These are phyloP conservation scores for Alethe diademata DNA, from an alignment of 2,113 vertebrate genomes.

Conservation along the genomic window DNA sequence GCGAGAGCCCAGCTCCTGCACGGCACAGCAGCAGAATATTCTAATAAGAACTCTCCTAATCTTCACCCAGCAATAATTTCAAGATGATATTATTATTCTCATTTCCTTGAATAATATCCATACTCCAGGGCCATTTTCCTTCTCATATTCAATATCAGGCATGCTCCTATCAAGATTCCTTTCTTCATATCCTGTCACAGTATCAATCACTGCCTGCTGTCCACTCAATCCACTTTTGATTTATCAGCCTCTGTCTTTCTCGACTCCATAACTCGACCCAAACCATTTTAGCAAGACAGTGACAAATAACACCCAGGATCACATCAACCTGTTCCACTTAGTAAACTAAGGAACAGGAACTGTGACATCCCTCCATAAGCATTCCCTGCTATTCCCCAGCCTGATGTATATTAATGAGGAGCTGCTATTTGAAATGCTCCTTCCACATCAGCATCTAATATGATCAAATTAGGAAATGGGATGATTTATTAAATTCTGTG, in stretches of 20 bases:
- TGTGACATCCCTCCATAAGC: slow-evolving; percentile 85
- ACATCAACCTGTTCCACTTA: slow-evolving; percentile 91
- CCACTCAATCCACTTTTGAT: slow-evolving; percentile 99
- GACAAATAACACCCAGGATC: slow-evolving; percentile 87
- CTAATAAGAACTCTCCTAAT: slow-evolving; percentile 87
- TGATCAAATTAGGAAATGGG: slow-evolving; percentile 89
- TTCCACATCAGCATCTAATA: slow-evolving; percentile 88
- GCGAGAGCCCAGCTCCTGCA: slow-evolving; percentile 34
- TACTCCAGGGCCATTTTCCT: slow-evolving; percentile 84
- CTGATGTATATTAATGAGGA: slow-evolving; percentile 92
- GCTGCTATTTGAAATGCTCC: slow-evolving; percentile 82
- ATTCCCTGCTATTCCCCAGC: slow-evolving; percentile 82
- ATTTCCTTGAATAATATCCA: slow-evolving; percentile 96
- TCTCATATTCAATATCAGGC: slow-evolving; percentile 86
- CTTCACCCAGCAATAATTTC: slow-evolving; percentile 89
- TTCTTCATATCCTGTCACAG: slow-evolving; percentile 94
- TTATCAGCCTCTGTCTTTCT: slow-evolving; percentile 90
- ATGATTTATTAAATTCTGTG: slow-evolving; percentile 85
- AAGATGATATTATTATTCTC: slow-evolving; percentile 90
- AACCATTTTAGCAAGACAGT: slow-evolving; percentile 95
- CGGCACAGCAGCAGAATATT: slow-evolving; percentile 77
- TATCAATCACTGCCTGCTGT: slow-evolving; percentile 99
- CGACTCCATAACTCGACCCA: slow-evolving; percentile 93
- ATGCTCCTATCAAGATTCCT: slow-evolving; percentile 80
- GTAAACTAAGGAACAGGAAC: slow-evolving; percentile 85